These are phyloP conservation scores for Gastrophryne carolinensis DNA, from an alignment of 2,797 vertebrate species.

Conservation along the genomic window DNA sequence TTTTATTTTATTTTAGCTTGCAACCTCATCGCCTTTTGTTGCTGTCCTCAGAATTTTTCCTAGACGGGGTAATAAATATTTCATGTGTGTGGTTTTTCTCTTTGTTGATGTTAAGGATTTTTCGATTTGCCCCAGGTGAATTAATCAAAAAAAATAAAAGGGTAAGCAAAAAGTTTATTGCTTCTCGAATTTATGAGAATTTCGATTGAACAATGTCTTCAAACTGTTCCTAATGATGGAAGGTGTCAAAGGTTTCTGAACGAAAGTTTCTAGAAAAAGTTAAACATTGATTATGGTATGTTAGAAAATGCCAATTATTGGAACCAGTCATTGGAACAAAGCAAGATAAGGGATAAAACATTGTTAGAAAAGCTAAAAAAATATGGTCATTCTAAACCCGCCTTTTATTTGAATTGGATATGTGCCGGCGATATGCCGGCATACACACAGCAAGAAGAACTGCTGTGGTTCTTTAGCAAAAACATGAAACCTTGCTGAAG, in stretches of 20 bases:
- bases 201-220: background rate
- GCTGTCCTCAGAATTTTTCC: background rate
- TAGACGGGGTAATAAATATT: slow-evolving; percentile 1
- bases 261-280: background rate
- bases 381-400: too few relatives aligned
- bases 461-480: too few relatives aligned
- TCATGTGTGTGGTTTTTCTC: background rate
- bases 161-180: slow-evolving; percentile 21
- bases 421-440: too few relatives aligned
- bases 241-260: background rate
- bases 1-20: slow-evolving; percentile 7
- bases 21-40: slow-evolving; percentile 9
- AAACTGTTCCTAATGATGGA: background rate
- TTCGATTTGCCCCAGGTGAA: background rate
- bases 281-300: background rate
- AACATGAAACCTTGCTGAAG: too few relatives aligned
- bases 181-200: background rate
- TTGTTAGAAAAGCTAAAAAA: too few relatives aligned
- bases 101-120: slow-evolving; percentile 14
- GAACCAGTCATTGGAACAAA: too few relatives aligned
- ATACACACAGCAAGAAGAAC: too few relatives aligned
- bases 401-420: too few relatives aligned
- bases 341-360: too few relatives aligned
- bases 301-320: background rate
- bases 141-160: background rate